Base-by-base conservation (phyloP, 2,113 vertebrate species). In the Alaudala cheleensis region DNA sequence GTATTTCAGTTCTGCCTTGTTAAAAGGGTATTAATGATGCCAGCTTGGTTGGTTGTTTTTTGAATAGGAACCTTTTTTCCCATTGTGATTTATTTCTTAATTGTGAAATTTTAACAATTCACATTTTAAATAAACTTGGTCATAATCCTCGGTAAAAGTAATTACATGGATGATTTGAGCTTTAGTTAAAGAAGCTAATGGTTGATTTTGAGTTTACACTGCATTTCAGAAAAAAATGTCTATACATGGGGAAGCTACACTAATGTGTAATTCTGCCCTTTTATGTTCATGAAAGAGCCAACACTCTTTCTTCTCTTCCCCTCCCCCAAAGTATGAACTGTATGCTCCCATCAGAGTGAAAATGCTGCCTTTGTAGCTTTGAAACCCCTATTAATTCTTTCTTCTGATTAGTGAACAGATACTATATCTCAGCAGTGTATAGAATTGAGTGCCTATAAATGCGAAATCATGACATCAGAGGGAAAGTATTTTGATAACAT, bases 241-340 rank as follows among this genome's bases (percentile, higher is more conserved):
- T 95, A 34, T 94, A 78, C 92, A 74, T 83, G 93, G 88, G 93
- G 88, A 97, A 90, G 88, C 90, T 93, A 88, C 90, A 93, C 85
- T 95, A 94, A 93, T 94, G 92, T 96, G 94, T 92, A 94, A 86
- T 93, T 96, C 93, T 97, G 94, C 79, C 94, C 95, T 95, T 96
- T 96, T 96, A 95, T 96, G 94, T 96, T 96, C 90, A 96, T 93
- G 96, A 93, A 94, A 71, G 82, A 94, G 40, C 79, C 71, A 94
- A 93, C 96, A 70, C 86, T 87, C 88, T 81, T 87, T 85, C 81
- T 95, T 94, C 88, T 94, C 74, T 83, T 96, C 91, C 92, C 95
- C 94, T 96, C 93, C 93, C 92, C 86, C 70, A 65, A 34, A 92
- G 67, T 40, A 84, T 73, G 88, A 92, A 86, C 72, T 39, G 69